Evolutionary conservation across 2,113 vertebrate species (phyloP), one percentile per base, ranked within the genome.

Genomic region (Datnioides undecimradiatus): DNA sequence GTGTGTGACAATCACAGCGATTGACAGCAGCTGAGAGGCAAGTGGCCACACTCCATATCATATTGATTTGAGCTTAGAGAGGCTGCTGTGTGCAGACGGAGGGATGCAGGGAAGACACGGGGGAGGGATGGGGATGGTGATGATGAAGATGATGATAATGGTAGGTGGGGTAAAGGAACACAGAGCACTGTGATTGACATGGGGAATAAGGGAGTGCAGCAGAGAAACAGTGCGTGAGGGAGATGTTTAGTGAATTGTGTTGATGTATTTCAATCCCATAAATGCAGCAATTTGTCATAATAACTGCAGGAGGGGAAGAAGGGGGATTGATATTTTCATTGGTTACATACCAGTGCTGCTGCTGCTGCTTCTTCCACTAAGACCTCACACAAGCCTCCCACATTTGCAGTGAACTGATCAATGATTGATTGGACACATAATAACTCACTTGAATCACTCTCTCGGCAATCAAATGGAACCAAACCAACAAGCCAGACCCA

Each of bases 11-110:
- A 68, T 83, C 48, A 45, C 62, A 68, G 48, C 8, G 60, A 75
- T 45, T 59, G 71, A 87, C 66, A 62, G 79, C 65, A 60, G 77
- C 83, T 58, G 80, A 80, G 80, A 84, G 74, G 65, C 67, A 69
- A 76, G 74, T 49, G 59, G 84, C 45, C 51, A 49, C 80, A 75
- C 70, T 85, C 80, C 68, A 82, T 73, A 68, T 59, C 60, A 5
- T 82, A 88, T 91, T 85, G 91, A 92, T 90, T 88, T 80, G 51
- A 80, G 73, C 73, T 88, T 65, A 75, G 70, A 27, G 55, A 63
- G 68, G 59, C 76, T 80, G 81, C 65, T 45, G 73, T 76, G 48
- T 69, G 21, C 73, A 79, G 58, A 84, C 10, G 62, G 43, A 68
- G 16, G 51, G 70, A 73, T 38, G 41, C 70, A 62, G 46, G 70